Percentiles rank a stretch among this genome's conserved stretches.
These are phyloP conservation scores for Rhipidura dahli DNA, from an alignment of 2,113 vertebrate species.

Conservation along the genomic window DNA sequence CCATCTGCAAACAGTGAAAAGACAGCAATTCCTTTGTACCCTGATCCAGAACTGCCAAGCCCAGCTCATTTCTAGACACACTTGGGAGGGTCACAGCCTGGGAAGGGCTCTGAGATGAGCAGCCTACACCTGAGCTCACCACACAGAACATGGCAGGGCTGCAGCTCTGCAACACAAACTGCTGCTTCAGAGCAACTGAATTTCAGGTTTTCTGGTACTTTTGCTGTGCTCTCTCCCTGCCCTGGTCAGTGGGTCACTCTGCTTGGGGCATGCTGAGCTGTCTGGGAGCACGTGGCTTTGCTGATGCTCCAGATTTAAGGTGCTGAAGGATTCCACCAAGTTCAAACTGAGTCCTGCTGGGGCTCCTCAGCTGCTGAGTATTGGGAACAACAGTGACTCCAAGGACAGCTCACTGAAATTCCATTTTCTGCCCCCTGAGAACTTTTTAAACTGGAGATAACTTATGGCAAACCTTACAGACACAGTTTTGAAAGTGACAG, in stretches of 20 bases:
- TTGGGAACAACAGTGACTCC: background rate
- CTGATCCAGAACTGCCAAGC: background rate
- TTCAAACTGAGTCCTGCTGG: background rate
- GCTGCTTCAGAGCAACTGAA: background rate
- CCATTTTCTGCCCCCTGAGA: background rate
- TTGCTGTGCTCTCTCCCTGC: background rate
- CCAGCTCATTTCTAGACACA: background rate
- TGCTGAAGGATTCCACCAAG: background rate
- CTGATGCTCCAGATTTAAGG: background rate
- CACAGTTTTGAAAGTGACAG: background rate
- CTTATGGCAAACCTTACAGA: background rate
- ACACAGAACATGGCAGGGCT: background rate
- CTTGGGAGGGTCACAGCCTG: background rate
- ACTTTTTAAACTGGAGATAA: background rate
- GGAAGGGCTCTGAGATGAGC: background rate
- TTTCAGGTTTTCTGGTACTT: background rate
- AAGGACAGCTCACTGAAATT: background rate
- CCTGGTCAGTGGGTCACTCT: background rate
- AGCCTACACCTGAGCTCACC: background rate
- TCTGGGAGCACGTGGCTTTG: background rate
- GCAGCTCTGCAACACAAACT: background rate
- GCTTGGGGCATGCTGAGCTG: background rate
- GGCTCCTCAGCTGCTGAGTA: background rate
- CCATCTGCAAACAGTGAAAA: slow-evolving; percentile 65
- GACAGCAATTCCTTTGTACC: background rate